Evolutionary conservation across 2,888 invertebrate genomes (phyloP).

Genomic region (Apodemia mormo): DNA sequence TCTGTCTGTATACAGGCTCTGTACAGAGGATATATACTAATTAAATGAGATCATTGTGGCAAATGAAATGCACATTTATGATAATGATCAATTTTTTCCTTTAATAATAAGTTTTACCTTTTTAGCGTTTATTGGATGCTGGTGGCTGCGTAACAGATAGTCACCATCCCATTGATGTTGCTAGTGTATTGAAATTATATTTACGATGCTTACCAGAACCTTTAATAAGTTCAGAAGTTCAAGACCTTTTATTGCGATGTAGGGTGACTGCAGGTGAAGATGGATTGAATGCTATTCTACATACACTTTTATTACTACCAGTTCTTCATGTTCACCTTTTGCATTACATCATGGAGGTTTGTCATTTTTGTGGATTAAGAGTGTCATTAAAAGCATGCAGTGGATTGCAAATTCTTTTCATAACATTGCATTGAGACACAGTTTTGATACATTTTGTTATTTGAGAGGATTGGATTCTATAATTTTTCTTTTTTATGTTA

Average conservation of each 20-base stretch:
- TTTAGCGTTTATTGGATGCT: conserved; percentile 85
- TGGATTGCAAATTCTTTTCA: too few relatives aligned
- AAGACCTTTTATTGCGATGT: conserved; percentile 89
- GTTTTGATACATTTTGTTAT: neutral
- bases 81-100: neutral
- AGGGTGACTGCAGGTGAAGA: conserved; percentile 80
- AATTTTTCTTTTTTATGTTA: too few relatives aligned
- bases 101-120: conserved; percentile 21
- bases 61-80: too few relatives aligned
- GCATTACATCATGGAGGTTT: conserved; percentile 90
- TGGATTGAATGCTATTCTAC: conserved; percentile 84
- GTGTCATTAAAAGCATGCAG: neutral
- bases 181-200: conserved; percentile 92
- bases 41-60: too few relatives aligned
- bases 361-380: neutral
- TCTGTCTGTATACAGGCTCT: too few relatives aligned
- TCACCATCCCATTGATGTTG: conserved; percentile 91
- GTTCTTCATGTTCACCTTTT: conserved; percentile 89
- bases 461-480: too few relatives aligned
- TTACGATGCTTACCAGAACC: conserved; percentile 93
- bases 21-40: too few relatives aligned
- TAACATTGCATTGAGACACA: too few relatives aligned
- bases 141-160: conserved; percentile 86
- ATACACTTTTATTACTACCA: conserved; percentile 88
- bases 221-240: conserved; percentile 87